These are phyloP conservation scores for Garra rufa DNA, from an alignment of 2,113 vertebrate genomes.

Conservation along the genomic window DNA sequence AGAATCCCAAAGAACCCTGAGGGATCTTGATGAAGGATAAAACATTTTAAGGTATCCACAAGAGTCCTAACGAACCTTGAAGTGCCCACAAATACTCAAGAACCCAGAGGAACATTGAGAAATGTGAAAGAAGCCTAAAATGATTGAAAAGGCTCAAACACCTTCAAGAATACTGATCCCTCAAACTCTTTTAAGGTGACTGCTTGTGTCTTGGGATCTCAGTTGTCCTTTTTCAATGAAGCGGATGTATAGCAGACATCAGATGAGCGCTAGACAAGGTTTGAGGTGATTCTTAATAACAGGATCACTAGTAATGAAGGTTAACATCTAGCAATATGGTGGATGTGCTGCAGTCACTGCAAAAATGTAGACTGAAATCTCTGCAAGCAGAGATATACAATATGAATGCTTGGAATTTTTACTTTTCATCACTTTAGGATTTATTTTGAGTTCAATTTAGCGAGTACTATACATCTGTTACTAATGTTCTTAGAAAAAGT, in stretches of 20 bases:
- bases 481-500: neutral
- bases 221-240: neutral
- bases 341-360: neutral
- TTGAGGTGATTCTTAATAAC: neutral
- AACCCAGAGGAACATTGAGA: neutral
- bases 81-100: neutral
- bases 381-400: neutral
- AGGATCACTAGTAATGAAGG: neutral
- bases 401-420: neutral
- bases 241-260: neutral
- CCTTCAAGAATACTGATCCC: neutral
- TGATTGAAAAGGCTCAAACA: neutral
- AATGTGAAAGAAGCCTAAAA: neutral
- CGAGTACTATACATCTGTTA: neutral
- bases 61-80: neutral
- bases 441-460: neutral
- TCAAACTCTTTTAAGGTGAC: slow-evolving; percentile 21
- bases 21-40: neutral
- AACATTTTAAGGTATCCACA: neutral
- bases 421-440: neutral
- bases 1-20: neutral
- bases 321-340: neutral
- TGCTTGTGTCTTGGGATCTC: neutral
- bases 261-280: slow-evolving; percentile 1
- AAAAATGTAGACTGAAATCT: slow-evolving; percentile 5